Evolutionary conservation across 2,113 vertebrate genomes (phyloP), one percentile per base, ranked within the genome.

Genomic region (Ursus arctos): DNA sequence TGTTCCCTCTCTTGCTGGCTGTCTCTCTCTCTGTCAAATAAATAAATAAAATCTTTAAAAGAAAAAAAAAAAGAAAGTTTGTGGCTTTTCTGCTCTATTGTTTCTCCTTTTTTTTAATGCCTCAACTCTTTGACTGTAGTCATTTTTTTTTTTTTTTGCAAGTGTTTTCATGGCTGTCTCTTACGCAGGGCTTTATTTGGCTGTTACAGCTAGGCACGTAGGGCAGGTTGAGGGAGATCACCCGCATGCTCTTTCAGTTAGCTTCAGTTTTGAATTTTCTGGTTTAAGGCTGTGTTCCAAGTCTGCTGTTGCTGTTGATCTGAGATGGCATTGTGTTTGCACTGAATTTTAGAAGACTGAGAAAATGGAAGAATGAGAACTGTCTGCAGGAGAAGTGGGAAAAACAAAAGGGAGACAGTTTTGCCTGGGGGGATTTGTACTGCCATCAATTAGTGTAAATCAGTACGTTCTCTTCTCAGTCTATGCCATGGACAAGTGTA

Each of bases 301-400:
- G 74, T 69, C 47, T 95, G 55, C 47, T 88, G 53, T 51, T 85
- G 11, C 36, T 90, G 0, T 63, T 88, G 22, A 76, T 69, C 33
- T 53, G 77, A 94, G 15, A 24, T 86, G 16, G 13, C 40, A 43
- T 72, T 88, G 40, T 80, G n/a, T 83, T 9, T 49, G 7, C 31
- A 49, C 10, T 94, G 95, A 71, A 83, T 83, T 92, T 92, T 87
- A 57, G 76, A 96, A 79, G 74, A 91, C 19, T 31, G 84, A 91
- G 57, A 90, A 77, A 69, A 77, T 61, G 10, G 55, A 36, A 92
- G 57, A 65, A 72, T 76, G 43, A n/a, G 16, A 86, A 95, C 80
- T 69, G 21, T 79, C n/a, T 74, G 28, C 11, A 88, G 55, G 47
- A 82, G 59, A 81, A 77, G 14, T 67, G 10, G 55, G 43, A 31